Evolutionary conservation across 2,888 invertebrate species (phyloP), one percentile per base, ranked within the genome.

Genomic region (Gordius sp.): DNA sequence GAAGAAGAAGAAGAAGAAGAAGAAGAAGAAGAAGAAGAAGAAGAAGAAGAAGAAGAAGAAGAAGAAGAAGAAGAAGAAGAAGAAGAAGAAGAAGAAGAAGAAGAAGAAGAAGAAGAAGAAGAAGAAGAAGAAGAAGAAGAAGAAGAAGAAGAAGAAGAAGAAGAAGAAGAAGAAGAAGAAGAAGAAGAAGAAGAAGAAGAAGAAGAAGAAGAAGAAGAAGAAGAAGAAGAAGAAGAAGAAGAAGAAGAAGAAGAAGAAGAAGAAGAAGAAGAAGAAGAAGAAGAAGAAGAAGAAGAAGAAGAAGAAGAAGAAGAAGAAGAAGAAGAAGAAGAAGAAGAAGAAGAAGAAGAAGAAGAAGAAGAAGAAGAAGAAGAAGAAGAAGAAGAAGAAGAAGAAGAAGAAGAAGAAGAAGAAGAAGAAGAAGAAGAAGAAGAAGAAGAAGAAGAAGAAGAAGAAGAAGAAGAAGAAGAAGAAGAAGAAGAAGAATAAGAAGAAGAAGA

Each of bases 201-300:
- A 27, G 2, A 20, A 57, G 57, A 56, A 18, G 26, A 27, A 26
- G n/a, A 57, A 27, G 57, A n/a, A 57, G 25, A 57, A n/a, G 57
- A 18, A 18, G 13, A 55, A 27, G 23, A 13, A 55, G 18, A 8
- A 28, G 18, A 26, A 4, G 57, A 57, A 58, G 4, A 2, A 2
- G 25, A 20, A 26, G 24, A 2, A 20, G 2, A 25, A 23, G 2
- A 2, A 57, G 2, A 13, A 24, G 13, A 24, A 55, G 28, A 55
- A 28, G 26, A 13, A 61, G 63, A 57, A 16, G 26, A 47, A 58
- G 24, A 59, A 56, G 56, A 23, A 41, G 58, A 56, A 23, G 25
- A 2, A 8, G 2, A 58, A 27, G 2, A 18, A 24, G 2, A 58
- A 2, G 24, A 57, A 56, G 2, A 57, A 2, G 18, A 28, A 28